phyloP scores from a whole-genome alignment of 2,888 invertebrate species.

The Lepidocyrtinus sp. region DNA sequence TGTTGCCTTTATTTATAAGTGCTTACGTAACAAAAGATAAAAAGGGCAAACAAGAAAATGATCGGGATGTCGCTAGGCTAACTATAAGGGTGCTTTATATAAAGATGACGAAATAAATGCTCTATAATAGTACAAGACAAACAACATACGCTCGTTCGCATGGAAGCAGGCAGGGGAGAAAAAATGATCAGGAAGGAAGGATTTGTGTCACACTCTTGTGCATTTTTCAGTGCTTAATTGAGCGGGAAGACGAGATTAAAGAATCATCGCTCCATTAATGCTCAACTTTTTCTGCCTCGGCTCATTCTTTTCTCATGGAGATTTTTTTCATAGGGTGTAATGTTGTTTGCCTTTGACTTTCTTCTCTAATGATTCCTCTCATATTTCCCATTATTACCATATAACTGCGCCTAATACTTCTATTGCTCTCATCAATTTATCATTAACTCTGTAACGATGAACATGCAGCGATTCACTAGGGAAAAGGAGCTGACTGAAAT shows the following conservation, averaged over 20 bases:
- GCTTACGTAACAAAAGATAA: constrained; percentile 13
- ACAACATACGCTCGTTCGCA: constrained; percentile 1
- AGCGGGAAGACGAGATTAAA: constrained; percentile 70
- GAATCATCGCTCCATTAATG: constrained; percentile 70
- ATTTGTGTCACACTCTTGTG: constrained; percentile 62
- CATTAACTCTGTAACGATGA: constrained; percentile 53
- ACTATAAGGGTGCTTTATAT: background rate
- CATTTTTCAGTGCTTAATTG: constrained; percentile 70
- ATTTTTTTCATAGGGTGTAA: background rate
- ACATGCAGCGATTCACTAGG: no score
- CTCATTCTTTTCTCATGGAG: background rate
- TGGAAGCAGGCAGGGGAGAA: background rate
- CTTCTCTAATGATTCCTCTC: constrained; percentile 41
- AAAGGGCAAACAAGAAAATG: background rate
- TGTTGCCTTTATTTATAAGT: no score
- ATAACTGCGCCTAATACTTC: background rate
- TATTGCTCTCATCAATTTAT: constrained; percentile 56
- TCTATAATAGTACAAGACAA: background rate
- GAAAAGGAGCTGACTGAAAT: no score
- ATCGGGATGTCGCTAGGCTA: no score
- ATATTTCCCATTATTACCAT: constrained; percentile 35
- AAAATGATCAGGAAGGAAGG: constrained; percentile 47
- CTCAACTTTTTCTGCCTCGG: constrained; percentile 44
- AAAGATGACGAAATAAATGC: constrained; percentile 3
- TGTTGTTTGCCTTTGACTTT: background rate